These are phyloP conservation scores for Sepioteuthis lessoniana DNA, from an alignment of 2,888 invertebrate species.

Conservation along the genomic window DNA sequence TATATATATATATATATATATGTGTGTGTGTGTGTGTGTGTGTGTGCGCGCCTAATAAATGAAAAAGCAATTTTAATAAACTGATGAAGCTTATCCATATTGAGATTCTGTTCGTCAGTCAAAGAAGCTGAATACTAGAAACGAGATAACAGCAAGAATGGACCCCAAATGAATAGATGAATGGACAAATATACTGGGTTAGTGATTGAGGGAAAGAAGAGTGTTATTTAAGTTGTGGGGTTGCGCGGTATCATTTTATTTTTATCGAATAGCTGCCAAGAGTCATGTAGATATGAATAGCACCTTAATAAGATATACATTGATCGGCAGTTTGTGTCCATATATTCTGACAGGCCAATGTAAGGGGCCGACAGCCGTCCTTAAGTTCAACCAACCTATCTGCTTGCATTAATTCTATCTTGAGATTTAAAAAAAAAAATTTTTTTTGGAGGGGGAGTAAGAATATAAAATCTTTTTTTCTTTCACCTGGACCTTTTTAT, in stretches of 20 bases:
- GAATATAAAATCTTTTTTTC: too few species aligned
- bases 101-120: background rate
- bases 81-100: background rate
- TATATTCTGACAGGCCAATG: background rate
- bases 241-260: background rate
- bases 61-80: background rate
- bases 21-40: too few species aligned
- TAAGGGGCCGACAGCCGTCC: background rate
- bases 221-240: background rate
- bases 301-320: background rate
- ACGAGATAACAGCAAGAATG: background rate
- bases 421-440: too few species aligned
- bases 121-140: background rate
- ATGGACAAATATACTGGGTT: background rate
- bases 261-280: slow-evolving; percentile 21
- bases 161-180: background rate
- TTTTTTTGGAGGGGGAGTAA: too few species aligned
- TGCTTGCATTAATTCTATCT: background rate
- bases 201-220: background rate
- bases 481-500: too few species aligned
- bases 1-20: too few species aligned
- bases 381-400: background rate
- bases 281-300: slow-evolving; percentile 17
- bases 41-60: too few species aligned
- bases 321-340: background rate